phyloP scores from a whole-genome alignment of 1,140 invertebrate genomes.

The Lordiphosa clarofinis region DNA sequence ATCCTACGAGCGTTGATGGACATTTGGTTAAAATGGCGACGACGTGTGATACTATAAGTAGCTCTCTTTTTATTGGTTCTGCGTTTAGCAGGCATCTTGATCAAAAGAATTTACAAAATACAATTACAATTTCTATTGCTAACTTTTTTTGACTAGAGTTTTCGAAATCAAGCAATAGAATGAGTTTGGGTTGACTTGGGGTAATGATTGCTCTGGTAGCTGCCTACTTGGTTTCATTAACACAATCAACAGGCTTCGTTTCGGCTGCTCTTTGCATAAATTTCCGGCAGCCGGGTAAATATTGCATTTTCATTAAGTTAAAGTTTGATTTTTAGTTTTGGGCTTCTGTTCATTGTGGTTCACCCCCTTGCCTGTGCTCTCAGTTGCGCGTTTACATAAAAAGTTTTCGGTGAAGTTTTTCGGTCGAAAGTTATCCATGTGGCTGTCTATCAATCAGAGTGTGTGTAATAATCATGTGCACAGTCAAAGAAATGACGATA shows the following conservation, averaged over 20 bases:
- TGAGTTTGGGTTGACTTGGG: neutral
- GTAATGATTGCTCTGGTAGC: neutral
- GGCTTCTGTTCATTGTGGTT: neutral
- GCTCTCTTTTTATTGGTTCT: too few species aligned
- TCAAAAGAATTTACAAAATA: neutral
- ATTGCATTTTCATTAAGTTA: constrained; percentile 18
- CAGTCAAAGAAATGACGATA: constrained; percentile 15
- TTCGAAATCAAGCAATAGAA: neutral
- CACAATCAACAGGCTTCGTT: constrained; percentile 4
- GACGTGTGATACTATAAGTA: too few species aligned
- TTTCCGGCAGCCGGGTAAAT: constrained; percentile 6
- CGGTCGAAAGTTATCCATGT: constrained; percentile 9
- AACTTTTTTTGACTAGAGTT: neutral
- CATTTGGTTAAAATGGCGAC: too few species aligned
- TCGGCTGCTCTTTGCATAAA: constrained; percentile 7
- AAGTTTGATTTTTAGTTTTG: constrained; percentile 17
- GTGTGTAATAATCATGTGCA: constrained; percentile 13
- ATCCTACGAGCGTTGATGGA: too few species aligned
- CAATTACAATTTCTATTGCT: neutral
- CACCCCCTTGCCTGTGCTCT: too few species aligned
- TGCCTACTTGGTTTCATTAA: constrained; percentile 12
- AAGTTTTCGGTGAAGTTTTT: constrained; percentile 10
- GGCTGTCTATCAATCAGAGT: constrained; percentile 9
- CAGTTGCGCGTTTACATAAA: constrained; percentile 6
- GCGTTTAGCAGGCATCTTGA: too few species aligned